Evolutionary conservation across 2,113 vertebrate species (phyloP).

Genomic region (Euleptes europaea): DNA sequence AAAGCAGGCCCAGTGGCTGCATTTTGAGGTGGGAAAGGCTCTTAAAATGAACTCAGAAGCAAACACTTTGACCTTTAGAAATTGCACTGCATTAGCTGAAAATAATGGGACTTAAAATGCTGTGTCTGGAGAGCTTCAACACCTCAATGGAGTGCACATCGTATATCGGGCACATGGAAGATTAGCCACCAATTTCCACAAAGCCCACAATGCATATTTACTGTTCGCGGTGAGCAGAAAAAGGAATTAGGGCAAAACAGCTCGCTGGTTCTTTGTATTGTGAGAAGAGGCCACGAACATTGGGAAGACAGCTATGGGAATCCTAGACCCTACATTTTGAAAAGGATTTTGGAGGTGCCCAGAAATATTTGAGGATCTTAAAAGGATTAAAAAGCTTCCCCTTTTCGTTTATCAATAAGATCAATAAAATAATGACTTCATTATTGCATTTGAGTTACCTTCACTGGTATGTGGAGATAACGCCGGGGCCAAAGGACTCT

Average conservation of each 20-base stretch:
- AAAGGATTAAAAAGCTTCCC: background rate
- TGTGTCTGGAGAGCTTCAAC: too few species aligned
- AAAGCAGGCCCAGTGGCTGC: too few species aligned
- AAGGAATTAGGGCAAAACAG: background rate
- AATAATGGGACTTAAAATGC: too few species aligned
- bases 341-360: too few species aligned
- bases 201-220: background rate
- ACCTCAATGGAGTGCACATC: too few species aligned
- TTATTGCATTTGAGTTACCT: background rate
- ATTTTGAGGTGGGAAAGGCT: too few species aligned
- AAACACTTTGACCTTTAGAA: too few species aligned
- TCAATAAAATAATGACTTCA: background rate
- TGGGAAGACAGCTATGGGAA: background rate
- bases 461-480: background rate
- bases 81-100: too few species aligned
- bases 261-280: background rate
- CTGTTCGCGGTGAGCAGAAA: background rate
- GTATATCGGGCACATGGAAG: too few species aligned
- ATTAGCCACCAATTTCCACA: too few species aligned
- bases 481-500: background rate
- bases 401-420: background rate
- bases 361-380: background rate
- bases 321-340: background rate
- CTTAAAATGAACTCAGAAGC: too few species aligned
- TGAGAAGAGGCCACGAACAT: background rate